Base-by-base conservation (phyloP, 2,888 invertebrate species). In the Stegana nigrithorax region DNA sequence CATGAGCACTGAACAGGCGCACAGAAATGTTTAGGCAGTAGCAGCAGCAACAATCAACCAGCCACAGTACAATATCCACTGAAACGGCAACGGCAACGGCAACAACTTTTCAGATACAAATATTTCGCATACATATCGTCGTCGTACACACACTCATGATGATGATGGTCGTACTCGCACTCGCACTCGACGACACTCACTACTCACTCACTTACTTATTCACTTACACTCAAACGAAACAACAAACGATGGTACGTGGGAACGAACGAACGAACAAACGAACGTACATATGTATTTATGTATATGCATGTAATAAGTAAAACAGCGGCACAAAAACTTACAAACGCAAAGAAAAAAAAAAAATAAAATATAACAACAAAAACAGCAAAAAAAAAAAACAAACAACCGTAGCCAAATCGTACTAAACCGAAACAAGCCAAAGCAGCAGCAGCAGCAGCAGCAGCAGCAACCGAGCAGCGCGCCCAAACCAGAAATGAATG, bases 1-100 rank as follows among this genome's bases (percentile, higher is more conserved):
- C 81, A 81, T 78, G 78, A 75, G 73, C 70, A 65, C 63, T 65
- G 69, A 81, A 72, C 78, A 81, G 78, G 78, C 75, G 81, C 63
- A 62, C 77, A 79, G 80, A 62, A 75, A 71, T 67, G 71, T 73
- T 71, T 73, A 80, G n/a, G 78, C 69, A 77, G 70, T 73, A 74
- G 71, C 69, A 66, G 63, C 64, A 65, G 56, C 68, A 70, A 56
- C 60, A 51, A 55, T 68, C 64, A 44, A 60, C 14, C 63, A 68
- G 58, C 63, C 59, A 39, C 64, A 64, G n/a, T n/a, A 61, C 75
- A 66, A 66, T 67, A 69, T 72, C 73, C 70, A 75, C 73, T 51
- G 64, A 73, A 69, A 69, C 14, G 44, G 29, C 27, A 64, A 17
- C 42, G 21, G 10, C 12, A 44, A 47, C 29, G 36, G 25, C 21